Evolutionary conservation across 2,113 vertebrate genomes (phyloP).

Genomic region (Triplophysa rosa): DNA sequence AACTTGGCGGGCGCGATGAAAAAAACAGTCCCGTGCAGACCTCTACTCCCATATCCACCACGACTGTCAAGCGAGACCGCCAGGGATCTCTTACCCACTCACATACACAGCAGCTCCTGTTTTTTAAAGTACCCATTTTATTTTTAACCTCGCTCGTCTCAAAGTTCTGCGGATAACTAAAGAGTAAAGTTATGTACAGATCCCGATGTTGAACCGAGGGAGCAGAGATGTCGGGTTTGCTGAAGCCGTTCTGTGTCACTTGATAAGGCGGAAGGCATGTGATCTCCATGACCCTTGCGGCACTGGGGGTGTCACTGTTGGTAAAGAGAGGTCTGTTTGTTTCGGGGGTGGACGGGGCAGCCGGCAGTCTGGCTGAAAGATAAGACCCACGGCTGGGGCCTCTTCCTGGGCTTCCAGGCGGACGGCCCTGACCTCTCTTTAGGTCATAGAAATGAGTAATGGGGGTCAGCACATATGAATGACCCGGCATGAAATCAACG

Average conservation of each 20-base stretch:
- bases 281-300: constrained; percentile 53
- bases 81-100: neutral
- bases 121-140: neutral
- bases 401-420: neutral
- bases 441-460: constrained; percentile 20
- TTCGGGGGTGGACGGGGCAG: constrained; percentile 53
- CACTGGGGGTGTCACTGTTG: constrained; percentile 55
- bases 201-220: neutral
- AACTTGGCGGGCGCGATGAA: too few relatives aligned
- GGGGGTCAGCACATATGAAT: neutral
- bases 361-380: constrained; percentile 45
- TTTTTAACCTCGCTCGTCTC: neutral
- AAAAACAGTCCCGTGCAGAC: too few relatives aligned
- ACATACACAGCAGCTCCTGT: neutral
- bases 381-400: constrained; percentile 46
- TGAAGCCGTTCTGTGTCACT: constrained; percentile 17
- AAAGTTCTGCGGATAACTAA: neutral
- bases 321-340: constrained; percentile 57
- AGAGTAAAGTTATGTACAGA: neutral
- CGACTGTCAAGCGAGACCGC: neutral
- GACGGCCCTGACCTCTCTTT: neutral
- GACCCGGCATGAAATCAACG: neutral
- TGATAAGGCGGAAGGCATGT: constrained; percentile 59
- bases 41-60: neutral
- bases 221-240: neutral